phyloP scores from a whole-genome alignment of 2,113 vertebrate genomes.

The Vicugna pacos region DNA sequence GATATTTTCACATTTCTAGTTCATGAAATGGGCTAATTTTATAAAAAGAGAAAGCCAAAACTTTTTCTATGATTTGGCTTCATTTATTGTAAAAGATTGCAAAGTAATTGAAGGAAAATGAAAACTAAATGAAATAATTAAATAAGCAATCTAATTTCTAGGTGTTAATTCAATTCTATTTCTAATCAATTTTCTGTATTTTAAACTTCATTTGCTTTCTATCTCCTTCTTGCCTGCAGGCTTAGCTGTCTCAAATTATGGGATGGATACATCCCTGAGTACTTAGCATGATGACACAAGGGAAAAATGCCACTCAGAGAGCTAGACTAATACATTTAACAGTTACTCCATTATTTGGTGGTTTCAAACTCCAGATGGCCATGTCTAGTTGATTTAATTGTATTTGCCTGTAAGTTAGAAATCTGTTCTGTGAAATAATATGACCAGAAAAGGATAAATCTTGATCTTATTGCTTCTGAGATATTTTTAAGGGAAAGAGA shows the following conservation, averaged over 20 bases:
- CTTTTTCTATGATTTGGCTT: conserved; percentile 85
- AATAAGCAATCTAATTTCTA: conserved; percentile 82
- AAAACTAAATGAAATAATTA: conserved; percentile 84
- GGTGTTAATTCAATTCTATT: conserved; percentile 81
- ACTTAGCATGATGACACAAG: conserved; percentile 59
- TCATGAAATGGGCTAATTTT: neutral
- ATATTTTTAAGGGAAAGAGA: conserved; percentile 49
- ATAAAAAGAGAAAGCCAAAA: conserved; percentile 90
- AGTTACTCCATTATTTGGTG: conserved; percentile 54
- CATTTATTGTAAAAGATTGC: conserved; percentile 72
- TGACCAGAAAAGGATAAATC: conserved; percentile 48
- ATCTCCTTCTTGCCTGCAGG: conserved; percentile 73
- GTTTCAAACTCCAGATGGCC: conserved; percentile 69
- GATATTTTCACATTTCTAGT: conserved; percentile 47
- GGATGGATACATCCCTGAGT: conserved; percentile 53
- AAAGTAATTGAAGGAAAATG: conserved; percentile 79
- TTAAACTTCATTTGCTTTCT: conserved; percentile 80
- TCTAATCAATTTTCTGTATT: conserved; percentile 81
- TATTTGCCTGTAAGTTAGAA: conserved; percentile 47
- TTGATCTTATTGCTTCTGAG: conserved; percentile 58
- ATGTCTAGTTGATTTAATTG: conserved; percentile 68
- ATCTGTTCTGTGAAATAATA: conserved; percentile 9
- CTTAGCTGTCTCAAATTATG: conserved; percentile 74
- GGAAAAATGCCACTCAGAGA: conserved; percentile 61
- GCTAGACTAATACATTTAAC: conserved; percentile 67